Conservation (phyloP, 2,888 invertebrate genomes). For the Pseudococcus longispinus region DNA sequence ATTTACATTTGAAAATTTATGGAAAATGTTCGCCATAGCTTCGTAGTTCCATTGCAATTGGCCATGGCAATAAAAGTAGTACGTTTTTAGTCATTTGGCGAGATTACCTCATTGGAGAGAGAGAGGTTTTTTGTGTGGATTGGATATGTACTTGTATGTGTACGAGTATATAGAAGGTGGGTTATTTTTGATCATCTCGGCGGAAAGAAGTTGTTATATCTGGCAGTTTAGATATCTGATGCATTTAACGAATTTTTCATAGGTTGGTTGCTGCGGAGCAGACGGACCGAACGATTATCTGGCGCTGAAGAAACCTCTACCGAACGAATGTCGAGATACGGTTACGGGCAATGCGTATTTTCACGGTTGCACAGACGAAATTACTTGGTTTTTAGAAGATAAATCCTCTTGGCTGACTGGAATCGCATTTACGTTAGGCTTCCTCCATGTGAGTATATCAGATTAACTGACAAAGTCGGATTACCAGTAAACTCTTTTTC, state of each 20-base stretch:
- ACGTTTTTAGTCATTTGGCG: not conserved
- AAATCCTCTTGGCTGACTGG: constrained; percentile 85
- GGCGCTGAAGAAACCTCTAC: constrained; percentile 77
- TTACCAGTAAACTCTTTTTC: constrained; percentile 20
- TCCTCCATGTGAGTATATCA: constrained; percentile 75
- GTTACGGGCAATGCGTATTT: constrained; percentile 89
- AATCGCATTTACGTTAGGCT: constrained; percentile 76
- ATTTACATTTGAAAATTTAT: constrained; percentile 9
- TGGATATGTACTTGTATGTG: not conserved
- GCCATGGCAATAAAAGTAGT: not conserved
- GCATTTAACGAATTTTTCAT: constrained; percentile 55
- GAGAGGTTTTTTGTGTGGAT: not conserved
- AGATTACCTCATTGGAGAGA: not conserved
- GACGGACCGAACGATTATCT: constrained; percentile 85
- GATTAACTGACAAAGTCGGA: constrained; percentile 47
- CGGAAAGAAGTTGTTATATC: constrained; percentile 1
- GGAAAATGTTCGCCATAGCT: not conserved
- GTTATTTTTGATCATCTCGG: not conserved
- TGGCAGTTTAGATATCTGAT: not conserved
- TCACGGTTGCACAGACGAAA: constrained; percentile 85
- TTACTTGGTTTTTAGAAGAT: constrained; percentile 87
- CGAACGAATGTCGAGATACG: constrained; percentile 82
- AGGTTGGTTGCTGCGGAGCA: constrained; percentile 92
- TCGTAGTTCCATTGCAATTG: not conserved
- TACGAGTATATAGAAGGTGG: not conserved